phyloP scores from a whole-genome alignment of 2,888 invertebrate species.

The Camptogramma bilineatum region DNA sequence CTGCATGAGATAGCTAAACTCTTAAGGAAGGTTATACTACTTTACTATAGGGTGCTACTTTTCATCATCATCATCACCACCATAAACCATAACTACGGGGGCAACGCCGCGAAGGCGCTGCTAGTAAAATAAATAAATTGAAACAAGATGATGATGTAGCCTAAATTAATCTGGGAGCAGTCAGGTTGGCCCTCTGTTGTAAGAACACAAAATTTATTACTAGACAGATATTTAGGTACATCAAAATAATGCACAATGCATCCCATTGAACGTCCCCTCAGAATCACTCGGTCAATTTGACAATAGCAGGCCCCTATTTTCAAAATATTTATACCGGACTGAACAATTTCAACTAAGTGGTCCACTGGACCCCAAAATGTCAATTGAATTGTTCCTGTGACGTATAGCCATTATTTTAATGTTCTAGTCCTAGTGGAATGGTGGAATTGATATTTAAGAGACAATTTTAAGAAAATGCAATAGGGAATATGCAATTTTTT shows the following conservation, averaged over 20 bases:
- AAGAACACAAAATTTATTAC: conserved; percentile 1
- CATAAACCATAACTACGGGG: too few relatives aligned
- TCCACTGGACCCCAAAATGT: conserved; percentile 64
- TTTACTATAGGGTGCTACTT: too few relatives aligned
- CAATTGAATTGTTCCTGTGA: conserved; percentile 78
- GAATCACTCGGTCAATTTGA: conserved; percentile 83
- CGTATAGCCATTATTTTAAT: conserved; percentile 53
- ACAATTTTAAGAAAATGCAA: neutral
- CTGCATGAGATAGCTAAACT: too few relatives aligned
- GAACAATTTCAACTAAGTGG: conserved; percentile 77
- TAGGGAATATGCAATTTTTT: too few relatives aligned
- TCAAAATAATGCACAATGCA: conserved; percentile 12
- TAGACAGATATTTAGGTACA: neutral
- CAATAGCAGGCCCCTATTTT: conserved; percentile 77
- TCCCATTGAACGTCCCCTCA: conserved; percentile 55
- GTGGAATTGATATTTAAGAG: conserved; percentile 29
- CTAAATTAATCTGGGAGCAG: too few relatives aligned
- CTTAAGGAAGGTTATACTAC: too few relatives aligned
- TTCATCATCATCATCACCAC: too few relatives aligned
- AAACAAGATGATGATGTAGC: too few relatives aligned
- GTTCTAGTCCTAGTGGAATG: conserved; percentile 25
- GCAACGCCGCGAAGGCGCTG: too few relatives aligned
- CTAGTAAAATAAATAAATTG: too few relatives aligned
- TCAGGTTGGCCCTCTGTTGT: too few relatives aligned
- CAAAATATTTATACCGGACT: conserved; percentile 79